Evolutionary conservation across 2,888 invertebrate genomes (phyloP).

Genomic region (Druceiella hillmani): DNA sequence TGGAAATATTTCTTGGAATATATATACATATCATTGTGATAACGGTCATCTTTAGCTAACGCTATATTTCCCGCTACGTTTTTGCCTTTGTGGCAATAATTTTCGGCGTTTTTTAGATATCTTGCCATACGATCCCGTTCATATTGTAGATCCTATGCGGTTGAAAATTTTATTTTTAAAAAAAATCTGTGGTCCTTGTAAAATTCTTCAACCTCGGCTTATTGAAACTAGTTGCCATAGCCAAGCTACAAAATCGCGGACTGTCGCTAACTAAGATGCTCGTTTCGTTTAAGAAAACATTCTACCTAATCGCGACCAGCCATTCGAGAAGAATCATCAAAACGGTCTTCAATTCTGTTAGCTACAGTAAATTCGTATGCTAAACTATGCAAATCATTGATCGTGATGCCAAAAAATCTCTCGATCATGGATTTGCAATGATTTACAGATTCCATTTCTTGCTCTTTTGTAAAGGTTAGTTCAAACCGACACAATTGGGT

Average conservation of each 20-base stretch:
- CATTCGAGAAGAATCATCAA: constrained; percentile 1
- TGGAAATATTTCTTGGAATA: too few species aligned
- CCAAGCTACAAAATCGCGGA: not conserved
- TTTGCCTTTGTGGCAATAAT: too few species aligned
- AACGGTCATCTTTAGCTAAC: too few species aligned
- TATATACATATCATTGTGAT: too few species aligned
- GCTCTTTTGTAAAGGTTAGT: not conserved
- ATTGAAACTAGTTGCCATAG: not conserved
- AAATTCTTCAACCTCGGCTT: not conserved
- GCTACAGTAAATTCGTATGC: not conserved
- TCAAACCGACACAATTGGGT: not conserved
- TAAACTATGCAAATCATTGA: not conserved
- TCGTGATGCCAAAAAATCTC: not conserved
- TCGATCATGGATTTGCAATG: too few species aligned
- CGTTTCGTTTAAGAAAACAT: not conserved
- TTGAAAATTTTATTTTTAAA: not conserved
- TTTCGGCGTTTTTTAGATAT: too few species aligned
- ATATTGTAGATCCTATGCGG: not conserved
- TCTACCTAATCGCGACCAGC: constrained; percentile 1
- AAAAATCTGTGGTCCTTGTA: not conserved
- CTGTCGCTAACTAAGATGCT: not conserved
- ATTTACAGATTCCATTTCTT: too few species aligned
- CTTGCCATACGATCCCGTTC: not conserved
- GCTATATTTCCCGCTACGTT: too few species aligned
- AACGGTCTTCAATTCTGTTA: not conserved